These are phyloP conservation scores for Melanostigma gelatinosum DNA, from an alignment of 2,113 vertebrate species.

Conservation along the genomic window DNA sequence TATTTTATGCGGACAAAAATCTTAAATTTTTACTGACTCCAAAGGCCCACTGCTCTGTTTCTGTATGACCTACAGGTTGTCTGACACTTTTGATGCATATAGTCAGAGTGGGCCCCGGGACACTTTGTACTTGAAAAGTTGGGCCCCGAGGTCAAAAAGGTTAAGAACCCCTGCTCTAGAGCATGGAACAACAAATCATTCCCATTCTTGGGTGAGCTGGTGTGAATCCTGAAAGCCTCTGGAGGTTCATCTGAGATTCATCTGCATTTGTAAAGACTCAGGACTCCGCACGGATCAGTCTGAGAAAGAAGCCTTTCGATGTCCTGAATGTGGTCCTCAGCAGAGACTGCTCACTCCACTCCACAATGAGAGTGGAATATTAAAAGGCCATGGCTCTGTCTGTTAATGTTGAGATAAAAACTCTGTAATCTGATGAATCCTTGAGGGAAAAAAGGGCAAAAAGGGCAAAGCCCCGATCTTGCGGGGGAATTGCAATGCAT, in stretches of 20 bases:
- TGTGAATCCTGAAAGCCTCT: slow-evolving; percentile 22
- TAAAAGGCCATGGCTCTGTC: slow-evolving; percentile 37
- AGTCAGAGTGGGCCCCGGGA: too few species aligned
- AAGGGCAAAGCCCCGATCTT: neutral
- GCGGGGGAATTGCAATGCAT: slow-evolving; percentile 15
- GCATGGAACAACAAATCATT: neutral
- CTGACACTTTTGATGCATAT: too few species aligned
- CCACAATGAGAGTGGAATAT: slow-evolving; percentile 44
- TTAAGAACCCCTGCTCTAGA: too few species aligned
- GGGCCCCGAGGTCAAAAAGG: too few species aligned
- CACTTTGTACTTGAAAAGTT: too few species aligned
- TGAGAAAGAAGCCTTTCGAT: slow-evolving; percentile 35
- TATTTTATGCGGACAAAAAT: too few species aligned
- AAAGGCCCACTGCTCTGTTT: too few species aligned
- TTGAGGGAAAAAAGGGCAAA: slow-evolving; percentile 35
- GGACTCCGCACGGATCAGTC: too few species aligned
- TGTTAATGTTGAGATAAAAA: slow-evolving; percentile 45
- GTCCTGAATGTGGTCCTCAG: slow-evolving; percentile 23
- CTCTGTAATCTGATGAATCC: slow-evolving; percentile 48
- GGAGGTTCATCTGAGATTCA: slow-evolving; percentile 34
- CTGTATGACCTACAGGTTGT: too few species aligned
- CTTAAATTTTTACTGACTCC: too few species aligned
- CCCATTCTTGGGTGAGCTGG: slow-evolving; percentile 10
- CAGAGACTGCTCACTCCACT: slow-evolving; percentile 1
- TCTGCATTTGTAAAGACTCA: slow-evolving; percentile 25